Evolutionary conservation across 2,888 invertebrate genomes (phyloP).

Genomic region (Oegoconia quadripuncta): DNA sequence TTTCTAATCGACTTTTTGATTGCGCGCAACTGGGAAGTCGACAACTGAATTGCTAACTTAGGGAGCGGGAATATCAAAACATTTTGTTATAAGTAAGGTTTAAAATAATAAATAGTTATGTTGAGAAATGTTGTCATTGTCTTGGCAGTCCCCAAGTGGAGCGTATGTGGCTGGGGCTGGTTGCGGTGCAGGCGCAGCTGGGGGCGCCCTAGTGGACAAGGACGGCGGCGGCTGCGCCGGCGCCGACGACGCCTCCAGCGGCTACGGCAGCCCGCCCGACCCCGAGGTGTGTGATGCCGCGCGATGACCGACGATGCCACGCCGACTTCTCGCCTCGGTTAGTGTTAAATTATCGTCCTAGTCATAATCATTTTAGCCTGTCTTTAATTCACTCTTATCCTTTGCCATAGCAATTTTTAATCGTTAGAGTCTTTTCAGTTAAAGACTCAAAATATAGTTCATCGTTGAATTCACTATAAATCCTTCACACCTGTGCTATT

Average conservation of each 20-base stretch:
- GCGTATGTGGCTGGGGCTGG: slow-evolving; percentile 54
- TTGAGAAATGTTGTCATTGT: not conserved
- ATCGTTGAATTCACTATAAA: no score
- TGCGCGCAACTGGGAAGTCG: slow-evolving; percentile 56
- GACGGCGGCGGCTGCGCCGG: slow-evolving; percentile 67
- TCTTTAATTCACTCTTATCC: no score
- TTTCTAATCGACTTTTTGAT: slow-evolving; percentile 79
- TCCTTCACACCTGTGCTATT: no score
- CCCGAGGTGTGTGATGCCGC: slow-evolving; percentile 80
- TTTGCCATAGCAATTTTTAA: no score
- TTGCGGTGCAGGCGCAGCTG: slow-evolving; percentile 40
- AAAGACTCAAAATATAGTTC: no score
- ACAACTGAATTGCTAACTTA: slow-evolving; percentile 43
- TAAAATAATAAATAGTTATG: not conserved
- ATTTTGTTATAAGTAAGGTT: slow-evolving; percentile 6
- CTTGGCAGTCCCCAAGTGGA: slow-evolving; percentile 66
- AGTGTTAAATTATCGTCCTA: no score
- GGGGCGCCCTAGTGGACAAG: slow-evolving; percentile 53
- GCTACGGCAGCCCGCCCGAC: slow-evolving; percentile 87
- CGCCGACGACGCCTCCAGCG: slow-evolving; percentile 86
- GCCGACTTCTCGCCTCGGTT: slow-evolving; percentile 73
- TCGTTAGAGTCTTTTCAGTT: no score
- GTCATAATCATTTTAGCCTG: no score
- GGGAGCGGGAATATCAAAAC: slow-evolving; percentile 35
- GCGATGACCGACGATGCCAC: slow-evolving; percentile 70